Percentiles rank a stretch among this genome's conserved stretches.
These are phyloP conservation scores for Babylonia areolata DNA, from an alignment of 1,140 invertebrate genomes.

Conservation along the genomic window DNA sequence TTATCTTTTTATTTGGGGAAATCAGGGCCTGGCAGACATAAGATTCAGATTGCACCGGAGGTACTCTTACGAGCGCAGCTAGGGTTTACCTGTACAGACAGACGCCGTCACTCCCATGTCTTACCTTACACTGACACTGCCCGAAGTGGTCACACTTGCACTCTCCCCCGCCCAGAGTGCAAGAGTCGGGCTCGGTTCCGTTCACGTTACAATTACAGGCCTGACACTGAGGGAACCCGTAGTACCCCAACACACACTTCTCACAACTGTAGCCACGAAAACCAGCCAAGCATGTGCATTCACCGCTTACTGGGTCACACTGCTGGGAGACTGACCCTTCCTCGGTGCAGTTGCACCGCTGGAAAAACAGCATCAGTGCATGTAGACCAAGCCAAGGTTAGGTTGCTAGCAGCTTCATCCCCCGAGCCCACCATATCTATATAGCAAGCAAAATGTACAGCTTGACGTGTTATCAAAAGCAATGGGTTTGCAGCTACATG, in stretches of 20 bases:
- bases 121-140: slow-evolving; percentile 92
- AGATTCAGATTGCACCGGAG: too few species aligned
- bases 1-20: too few species aligned
- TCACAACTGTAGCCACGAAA: slow-evolving; percentile 94
- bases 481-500: neutral
- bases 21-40: too few species aligned
- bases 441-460: neutral
- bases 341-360: slow-evolving; percentile 82
- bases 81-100: too few species aligned
- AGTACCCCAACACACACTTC: slow-evolving; percentile 84
- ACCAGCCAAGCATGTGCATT: slow-evolving; percentile 92
- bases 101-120: slow-evolving; percentile 71
- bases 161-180: slow-evolving; percentile 57
- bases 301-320: slow-evolving; percentile 86
- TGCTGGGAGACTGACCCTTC: slow-evolving; percentile 86
- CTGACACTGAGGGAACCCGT: slow-evolving; percentile 90
- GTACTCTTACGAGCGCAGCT: too few species aligned
- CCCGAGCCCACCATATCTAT: neutral
- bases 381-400: slow-evolving; percentile 9
- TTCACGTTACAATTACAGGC: slow-evolving; percentile 90
- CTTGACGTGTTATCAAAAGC: neutral
- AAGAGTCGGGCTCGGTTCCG: slow-evolving; percentile 81
- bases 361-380: slow-evolving; percentile 82
- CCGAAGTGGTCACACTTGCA: slow-evolving; percentile 90
- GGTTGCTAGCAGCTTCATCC: neutral